Evolutionary conservation across 2,888 invertebrate species (phyloP).

Genomic region (Ormyrus labotus): DNA sequence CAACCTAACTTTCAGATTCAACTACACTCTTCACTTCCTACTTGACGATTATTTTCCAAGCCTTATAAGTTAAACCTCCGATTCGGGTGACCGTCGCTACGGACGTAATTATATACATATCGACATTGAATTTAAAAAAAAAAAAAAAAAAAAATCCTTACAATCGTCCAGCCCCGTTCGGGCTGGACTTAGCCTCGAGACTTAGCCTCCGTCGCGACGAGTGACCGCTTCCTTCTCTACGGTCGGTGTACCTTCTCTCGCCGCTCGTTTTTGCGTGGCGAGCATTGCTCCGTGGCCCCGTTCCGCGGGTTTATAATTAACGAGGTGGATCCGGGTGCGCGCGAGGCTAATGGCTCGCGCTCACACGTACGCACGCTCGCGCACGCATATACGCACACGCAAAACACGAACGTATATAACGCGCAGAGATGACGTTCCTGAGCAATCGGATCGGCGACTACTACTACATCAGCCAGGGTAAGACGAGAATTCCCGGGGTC

Average conservation of each 20-base stretch:
- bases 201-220: constrained; percentile 42
- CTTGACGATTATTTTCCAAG: background rate
- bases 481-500: constrained; percentile 94
- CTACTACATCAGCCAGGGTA: constrained; percentile 95
- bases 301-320: constrained; percentile 50
- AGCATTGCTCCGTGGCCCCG: constrained; percentile 48
- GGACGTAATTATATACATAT: background rate
- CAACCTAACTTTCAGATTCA: constrained; percentile 29
- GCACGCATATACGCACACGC: constrained; percentile 47
- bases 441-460: constrained; percentile 91
- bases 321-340: background rate
- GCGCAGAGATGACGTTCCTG: constrained; percentile 88
- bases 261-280: constrained; percentile 47
- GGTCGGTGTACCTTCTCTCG: too few species aligned
- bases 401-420: constrained; percentile 54
- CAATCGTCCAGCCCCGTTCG: background rate
- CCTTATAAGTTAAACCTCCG: background rate
- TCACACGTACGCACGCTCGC: background rate
- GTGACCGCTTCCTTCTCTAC: background rate
- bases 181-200: background rate
- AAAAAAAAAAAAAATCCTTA: background rate
- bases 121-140: background rate
- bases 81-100: background rate
- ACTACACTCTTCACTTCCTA: background rate
- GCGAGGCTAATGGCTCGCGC: background rate